These are phyloP conservation scores for Coleophora deauratella DNA, from an alignment of 2,888 invertebrate species.

Conservation along the genomic window DNA sequence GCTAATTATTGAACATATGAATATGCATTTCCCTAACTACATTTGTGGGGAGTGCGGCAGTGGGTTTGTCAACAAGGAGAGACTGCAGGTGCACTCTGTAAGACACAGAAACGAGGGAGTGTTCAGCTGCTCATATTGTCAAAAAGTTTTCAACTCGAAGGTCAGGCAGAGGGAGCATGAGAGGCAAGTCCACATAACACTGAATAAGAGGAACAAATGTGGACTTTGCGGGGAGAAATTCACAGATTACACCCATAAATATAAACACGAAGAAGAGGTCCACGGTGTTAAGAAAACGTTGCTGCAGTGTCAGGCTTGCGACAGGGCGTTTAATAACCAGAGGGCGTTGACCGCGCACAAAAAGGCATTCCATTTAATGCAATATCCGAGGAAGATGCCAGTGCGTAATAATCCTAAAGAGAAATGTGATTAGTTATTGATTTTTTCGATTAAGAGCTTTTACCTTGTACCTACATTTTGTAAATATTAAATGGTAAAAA, in stretches of 20 bases:
- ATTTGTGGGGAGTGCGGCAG: conserved; percentile 34
- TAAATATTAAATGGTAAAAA: too few species aligned
- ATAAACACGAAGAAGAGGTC: conserved; percentile 30
- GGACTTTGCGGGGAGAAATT: conserved; percentile 36
- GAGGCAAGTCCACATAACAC: conserved; percentile 5
- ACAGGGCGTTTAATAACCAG: conserved; percentile 59
- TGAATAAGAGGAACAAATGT: conserved; percentile 28
- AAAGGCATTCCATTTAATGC: conserved; percentile 43
- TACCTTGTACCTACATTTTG: too few species aligned
- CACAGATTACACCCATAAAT: conserved; percentile 32
- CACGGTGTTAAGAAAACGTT: conserved; percentile 28
- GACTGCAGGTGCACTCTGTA: conserved; percentile 20
- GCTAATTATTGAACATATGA: conserved; percentile 37
- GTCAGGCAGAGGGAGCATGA: not conserved
- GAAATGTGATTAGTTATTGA: too few species aligned
- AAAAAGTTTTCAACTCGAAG: conserved; percentile 36
- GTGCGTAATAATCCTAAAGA: too few species aligned
- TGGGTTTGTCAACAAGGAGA: conserved; percentile 29
- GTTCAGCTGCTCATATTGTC: conserved; percentile 33
- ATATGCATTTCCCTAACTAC: conserved; percentile 35
- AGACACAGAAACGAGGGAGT: conserved; percentile 16
- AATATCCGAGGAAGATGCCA: conserved; percentile 11
- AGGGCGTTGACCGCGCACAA: conserved; percentile 60
- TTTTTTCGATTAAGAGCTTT: too few species aligned
- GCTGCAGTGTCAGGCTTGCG: conserved; percentile 35